A percentile compares a stretch with the other conserved stretches of the same genome.
These are phyloP conservation scores for Novumbra hubbsi DNA, from an alignment of 2,797 vertebrate genomes.

Conservation along the genomic window DNA sequence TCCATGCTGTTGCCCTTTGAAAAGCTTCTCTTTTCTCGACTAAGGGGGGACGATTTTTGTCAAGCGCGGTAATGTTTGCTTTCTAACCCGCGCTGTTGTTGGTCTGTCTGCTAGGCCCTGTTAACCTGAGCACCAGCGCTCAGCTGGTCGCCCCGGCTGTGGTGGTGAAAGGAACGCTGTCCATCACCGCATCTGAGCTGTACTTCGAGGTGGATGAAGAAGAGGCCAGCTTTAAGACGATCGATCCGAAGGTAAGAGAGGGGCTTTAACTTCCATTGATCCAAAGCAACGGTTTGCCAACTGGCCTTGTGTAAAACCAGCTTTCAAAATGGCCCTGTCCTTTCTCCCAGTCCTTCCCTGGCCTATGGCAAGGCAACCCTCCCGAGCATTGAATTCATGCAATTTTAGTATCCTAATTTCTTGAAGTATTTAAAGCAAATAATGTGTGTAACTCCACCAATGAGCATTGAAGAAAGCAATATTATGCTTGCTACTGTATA, in stretches of 20 bases:
- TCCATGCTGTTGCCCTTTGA: conserved; percentile 28
- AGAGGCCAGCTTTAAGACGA: conserved; percentile 89
- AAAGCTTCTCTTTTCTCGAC: conserved; percentile 12
- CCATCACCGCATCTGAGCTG: conserved; percentile 91
- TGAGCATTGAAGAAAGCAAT: neutral
- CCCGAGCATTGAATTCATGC: neutral
- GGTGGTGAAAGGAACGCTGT: conserved; percentile 90
- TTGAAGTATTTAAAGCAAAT: neutral
- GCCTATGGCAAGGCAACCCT: neutral
- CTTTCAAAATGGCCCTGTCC: conserved; percentile 12
- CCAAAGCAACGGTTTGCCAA: conserved; percentile 7
- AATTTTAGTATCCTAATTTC: neutral
- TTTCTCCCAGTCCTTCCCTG: neutral
- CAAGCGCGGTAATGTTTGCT: conserved; percentile 15
- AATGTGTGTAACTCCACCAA: neutral
- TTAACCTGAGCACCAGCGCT: conserved; percentile 88
- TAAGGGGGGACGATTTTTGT: neutral
- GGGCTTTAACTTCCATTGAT: conserved; percentile 35
- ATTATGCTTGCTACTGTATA: neutral
- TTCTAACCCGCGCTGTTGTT: conserved; percentile 37
- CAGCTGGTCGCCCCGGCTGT: conserved; percentile 91
- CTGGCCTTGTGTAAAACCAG: conserved; percentile 24
- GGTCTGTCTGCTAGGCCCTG: conserved; percentile 79
- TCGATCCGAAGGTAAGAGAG: conserved; percentile 92
- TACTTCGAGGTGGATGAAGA: conserved; percentile 99